These are phyloP conservation scores for Lydus trimaculatus DNA, from an alignment of 2,888 invertebrate genomes.

Conservation along the genomic window DNA sequence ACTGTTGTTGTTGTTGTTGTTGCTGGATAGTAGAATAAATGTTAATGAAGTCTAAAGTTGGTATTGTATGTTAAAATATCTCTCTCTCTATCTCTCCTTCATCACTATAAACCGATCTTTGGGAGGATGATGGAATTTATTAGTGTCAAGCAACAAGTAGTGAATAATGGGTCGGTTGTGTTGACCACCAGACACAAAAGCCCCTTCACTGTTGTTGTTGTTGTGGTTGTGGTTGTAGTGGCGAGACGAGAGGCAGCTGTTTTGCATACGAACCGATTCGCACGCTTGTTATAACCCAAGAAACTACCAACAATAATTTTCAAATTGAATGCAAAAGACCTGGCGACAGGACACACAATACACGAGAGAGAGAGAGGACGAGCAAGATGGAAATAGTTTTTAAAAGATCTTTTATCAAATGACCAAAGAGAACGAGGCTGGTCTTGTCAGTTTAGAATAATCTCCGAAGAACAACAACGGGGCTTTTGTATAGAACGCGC, in stretches of 20 bases:
- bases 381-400: background rate
- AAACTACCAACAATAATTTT: conserved; percentile 7
- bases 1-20: background rate
- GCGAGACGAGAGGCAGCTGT: conserved; percentile 41
- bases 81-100: background rate
- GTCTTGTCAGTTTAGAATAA: background rate
- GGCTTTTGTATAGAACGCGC: background rate
- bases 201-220: too few relatives aligned
- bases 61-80: conserved; percentile 1
- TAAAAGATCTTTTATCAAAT: background rate
- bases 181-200: conserved; percentile 28
- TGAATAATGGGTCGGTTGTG: conserved; percentile 32
- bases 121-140: conserved; percentile 18
- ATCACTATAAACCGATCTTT: background rate
- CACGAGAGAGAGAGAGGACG: background rate
- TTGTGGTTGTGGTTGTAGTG: too few relatives aligned
- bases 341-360: background rate
- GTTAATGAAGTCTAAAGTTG: background rate
- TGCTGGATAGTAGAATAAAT: background rate
- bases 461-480: background rate
- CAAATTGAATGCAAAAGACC: background rate
- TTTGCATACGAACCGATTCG: conserved; percentile 45
- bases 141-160: conserved; percentile 31
- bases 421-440: background rate
- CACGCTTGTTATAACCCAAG: conserved; percentile 34